These are phyloP conservation scores for Ceraclea dissimilis DNA, from an alignment of 2,888 invertebrate species.

Conservation along the genomic window DNA sequence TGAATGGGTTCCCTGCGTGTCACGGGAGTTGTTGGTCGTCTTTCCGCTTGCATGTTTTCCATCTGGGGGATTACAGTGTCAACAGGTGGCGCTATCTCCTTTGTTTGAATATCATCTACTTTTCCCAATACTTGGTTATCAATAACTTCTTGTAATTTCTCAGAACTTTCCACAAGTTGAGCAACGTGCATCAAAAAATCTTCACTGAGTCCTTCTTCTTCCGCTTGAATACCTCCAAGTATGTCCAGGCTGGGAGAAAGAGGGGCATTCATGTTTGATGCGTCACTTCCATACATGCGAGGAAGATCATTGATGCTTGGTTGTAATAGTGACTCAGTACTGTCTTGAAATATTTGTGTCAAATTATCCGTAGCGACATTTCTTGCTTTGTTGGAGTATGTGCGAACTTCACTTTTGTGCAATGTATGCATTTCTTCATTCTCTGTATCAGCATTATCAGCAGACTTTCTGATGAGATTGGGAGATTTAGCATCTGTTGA, in stretches of 20 bases:
- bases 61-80: neutral
- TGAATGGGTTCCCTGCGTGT: constrained; percentile 55
- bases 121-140: constrained; percentile 56
- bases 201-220: constrained; percentile 59
- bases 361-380: constrained; percentile 42
- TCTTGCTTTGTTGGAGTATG: constrained; percentile 14
- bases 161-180: constrained; percentile 58
- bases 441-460: constrained; percentile 22
- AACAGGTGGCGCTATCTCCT: constrained; percentile 4
- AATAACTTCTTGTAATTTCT: constrained; percentile 64
- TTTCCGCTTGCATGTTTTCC: neutral
- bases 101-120: constrained; percentile 28
- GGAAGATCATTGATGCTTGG: neutral
- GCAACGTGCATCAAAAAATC: constrained; percentile 69
- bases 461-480: constrained; percentile 4
- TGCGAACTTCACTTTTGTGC: constrained; percentile 13
- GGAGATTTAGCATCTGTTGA: constrained; percentile 42
- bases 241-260: constrained; percentile 53
- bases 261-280: constrained; percentile 42
- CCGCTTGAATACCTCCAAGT: constrained; percentile 53
- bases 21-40: neutral
- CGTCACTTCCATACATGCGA: neutral
- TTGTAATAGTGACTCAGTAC: constrained; percentile 27
- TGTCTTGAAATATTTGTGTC: constrained; percentile 45
- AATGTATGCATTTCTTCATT: neutral